These are phyloP conservation scores for Pollachius pollachius DNA, from an alignment of 2,113 vertebrate species.

Conservation along the genomic window DNA sequence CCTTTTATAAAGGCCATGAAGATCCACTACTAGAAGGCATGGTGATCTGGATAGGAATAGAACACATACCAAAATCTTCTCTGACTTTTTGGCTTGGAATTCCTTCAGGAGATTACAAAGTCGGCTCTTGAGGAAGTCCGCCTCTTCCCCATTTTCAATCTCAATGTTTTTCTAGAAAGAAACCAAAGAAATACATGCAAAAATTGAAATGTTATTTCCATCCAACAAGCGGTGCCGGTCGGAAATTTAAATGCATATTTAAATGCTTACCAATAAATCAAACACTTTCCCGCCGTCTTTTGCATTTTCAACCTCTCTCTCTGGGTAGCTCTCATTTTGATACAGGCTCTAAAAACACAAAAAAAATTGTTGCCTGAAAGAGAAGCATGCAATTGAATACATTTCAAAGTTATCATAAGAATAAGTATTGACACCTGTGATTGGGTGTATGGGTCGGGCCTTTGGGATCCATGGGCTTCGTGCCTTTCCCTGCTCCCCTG, in stretches of 20 bases:
- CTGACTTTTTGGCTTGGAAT: slow-evolving; percentile 64
- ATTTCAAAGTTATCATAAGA: not conserved
- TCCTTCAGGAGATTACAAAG: slow-evolving; percentile 68
- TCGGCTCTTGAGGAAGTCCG: slow-evolving; percentile 70
- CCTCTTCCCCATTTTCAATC: slow-evolving; percentile 72
- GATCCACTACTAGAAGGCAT: not conserved
- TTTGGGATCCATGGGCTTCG: slow-evolving; percentile 21
- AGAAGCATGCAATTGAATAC: not conserved
- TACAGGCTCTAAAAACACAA: slow-evolving; percentile 30
- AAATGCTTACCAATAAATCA: slow-evolving; percentile 64
- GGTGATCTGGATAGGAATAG: not conserved
- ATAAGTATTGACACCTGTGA: slow-evolving; percentile 33
- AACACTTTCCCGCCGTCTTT: slow-evolving; percentile 46
- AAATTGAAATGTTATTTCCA: not conserved
- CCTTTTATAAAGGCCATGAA: not conserved
- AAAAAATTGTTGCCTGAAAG: not conserved
- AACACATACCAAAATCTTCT: slow-evolving; percentile 51
- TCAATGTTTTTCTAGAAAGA: slow-evolving; percentile 63
- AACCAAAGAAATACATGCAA: not conserved
- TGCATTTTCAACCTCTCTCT: slow-evolving; percentile 12
- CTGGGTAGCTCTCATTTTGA: slow-evolving; percentile 22
- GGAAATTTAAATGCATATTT: not conserved
- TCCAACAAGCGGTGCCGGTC: not conserved
- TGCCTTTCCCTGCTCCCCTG: slow-evolving; percentile 5
- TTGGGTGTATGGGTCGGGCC: slow-evolving; percentile 24